phyloP scores from a whole-genome alignment of 37 sponge, comb jelly and placozoan species.

The Axinella damicornis region DNA sequence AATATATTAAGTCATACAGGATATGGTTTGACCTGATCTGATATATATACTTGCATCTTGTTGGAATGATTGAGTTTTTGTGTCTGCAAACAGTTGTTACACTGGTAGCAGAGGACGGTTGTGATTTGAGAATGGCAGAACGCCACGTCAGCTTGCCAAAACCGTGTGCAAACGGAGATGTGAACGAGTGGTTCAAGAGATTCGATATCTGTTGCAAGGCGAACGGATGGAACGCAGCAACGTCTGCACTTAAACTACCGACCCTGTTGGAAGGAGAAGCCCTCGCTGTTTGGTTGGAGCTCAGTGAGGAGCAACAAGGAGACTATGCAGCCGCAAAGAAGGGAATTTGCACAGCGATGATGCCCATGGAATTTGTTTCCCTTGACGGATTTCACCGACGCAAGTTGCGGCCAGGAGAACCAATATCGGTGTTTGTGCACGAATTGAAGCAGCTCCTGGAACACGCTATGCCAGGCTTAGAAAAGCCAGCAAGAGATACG shows the following conservation, averaged over 20 bases:
- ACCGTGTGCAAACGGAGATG: constrained; percentile 38
- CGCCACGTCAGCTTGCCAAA: constrained; percentile 36
- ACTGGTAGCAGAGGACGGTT: constrained; percentile 74
- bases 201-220: constrained; percentile 48
- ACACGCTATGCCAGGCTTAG: constrained; percentile 70
- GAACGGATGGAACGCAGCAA: constrained; percentile 40
- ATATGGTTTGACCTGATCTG: no score
- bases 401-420: constrained; percentile 32
- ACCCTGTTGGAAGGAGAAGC: constrained; percentile 59
- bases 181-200: constrained; percentile 32
- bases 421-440: constrained; percentile 56
- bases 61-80: background rate
- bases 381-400: constrained; percentile 53
- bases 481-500: constrained; percentile 24
- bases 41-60: no score
- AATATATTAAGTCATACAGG: no score
- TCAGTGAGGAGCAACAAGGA: constrained; percentile 18
- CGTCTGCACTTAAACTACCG: constrained; percentile 33
- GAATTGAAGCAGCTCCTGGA: constrained; percentile 49
- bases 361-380: constrained; percentile 21
- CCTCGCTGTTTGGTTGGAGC: constrained; percentile 56
- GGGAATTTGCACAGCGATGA: background rate
- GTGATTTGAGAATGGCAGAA: background rate
- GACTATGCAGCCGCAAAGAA: constrained; percentile 11
- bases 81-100: background rate